Evolutionary conservation across 2,113 vertebrate genomes (phyloP).

Genomic region (Oreocharis arfaki): DNA sequence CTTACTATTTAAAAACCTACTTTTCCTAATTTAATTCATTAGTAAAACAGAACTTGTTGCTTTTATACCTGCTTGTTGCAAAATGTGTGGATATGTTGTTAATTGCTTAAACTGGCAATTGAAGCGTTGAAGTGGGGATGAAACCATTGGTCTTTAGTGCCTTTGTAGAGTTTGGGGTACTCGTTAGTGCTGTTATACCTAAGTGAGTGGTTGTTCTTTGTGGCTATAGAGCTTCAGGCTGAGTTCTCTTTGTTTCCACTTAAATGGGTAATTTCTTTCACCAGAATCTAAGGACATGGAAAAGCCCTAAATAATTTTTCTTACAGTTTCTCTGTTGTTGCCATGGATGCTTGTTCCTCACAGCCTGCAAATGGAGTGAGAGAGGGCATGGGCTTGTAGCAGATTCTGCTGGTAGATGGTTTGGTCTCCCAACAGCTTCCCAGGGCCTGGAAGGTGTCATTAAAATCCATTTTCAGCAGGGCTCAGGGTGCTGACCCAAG

Average conservation of each 20-base stretch:
- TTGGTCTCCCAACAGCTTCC: background rate
- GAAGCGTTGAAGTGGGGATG: background rate
- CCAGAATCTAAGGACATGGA: background rate
- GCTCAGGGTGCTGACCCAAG: background rate
- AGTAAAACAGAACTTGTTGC: background rate
- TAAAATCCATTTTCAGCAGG: background rate
- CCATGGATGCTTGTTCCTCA: background rate
- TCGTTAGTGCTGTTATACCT: background rate
- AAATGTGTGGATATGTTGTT: background rate
- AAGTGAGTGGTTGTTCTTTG: background rate
- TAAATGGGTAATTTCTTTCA: background rate
- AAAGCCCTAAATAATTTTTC: background rate
- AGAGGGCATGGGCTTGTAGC: background rate
- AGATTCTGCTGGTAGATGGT: background rate
- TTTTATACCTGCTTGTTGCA: background rate
- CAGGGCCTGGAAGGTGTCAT: background rate
- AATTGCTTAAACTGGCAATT: background rate
- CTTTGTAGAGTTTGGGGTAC: background rate
- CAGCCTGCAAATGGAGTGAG: background rate
- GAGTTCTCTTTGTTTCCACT: background rate
- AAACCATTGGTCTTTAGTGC: background rate
- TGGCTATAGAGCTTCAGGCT: background rate
- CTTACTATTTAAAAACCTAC: accelerated
- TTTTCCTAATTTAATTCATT: background rate
- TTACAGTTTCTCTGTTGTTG: background rate